phyloP scores from a whole-genome alignment of 2,113 vertebrate genomes.

The Dromiciops gliroides region DNA sequence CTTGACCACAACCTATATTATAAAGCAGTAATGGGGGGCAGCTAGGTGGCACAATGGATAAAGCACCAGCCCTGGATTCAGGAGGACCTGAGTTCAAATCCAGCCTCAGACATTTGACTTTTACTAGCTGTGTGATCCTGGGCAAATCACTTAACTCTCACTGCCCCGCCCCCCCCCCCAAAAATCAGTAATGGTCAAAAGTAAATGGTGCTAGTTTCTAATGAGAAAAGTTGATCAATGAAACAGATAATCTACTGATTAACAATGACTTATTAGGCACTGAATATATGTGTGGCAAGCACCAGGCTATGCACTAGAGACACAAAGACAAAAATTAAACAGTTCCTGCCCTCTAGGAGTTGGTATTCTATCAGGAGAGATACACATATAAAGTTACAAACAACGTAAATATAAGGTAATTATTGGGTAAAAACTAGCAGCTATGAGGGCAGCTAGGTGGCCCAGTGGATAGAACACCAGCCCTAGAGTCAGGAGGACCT shows the following conservation, averaged over 20 bases:
- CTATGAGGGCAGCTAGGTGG: too few relatives aligned
- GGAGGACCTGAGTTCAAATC: too few relatives aligned
- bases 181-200: background rate
- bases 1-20: background rate
- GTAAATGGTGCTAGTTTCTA: background rate
- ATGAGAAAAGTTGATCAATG: background rate
- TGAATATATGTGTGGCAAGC: background rate
- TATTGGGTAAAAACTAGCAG: background rate
- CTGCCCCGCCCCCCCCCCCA: too few relatives aligned
- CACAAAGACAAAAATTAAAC: background rate
- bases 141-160: too few relatives aligned
- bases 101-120: too few relatives aligned
- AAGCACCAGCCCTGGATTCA: too few relatives aligned
- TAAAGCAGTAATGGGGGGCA: background rate
- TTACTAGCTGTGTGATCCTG: too few relatives aligned
- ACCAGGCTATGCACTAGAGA: background rate
- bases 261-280: background rate
- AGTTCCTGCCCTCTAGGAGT: background rate
- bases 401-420: background rate
- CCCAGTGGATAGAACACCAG: too few relatives aligned
- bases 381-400: background rate
- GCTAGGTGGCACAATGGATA: too few relatives aligned
- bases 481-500: too few relatives aligned
- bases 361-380: background rate
- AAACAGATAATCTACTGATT: background rate